Conservation (phyloP, 2,113 vertebrate genomes). For the Hydrolagus affinis region DNA sequence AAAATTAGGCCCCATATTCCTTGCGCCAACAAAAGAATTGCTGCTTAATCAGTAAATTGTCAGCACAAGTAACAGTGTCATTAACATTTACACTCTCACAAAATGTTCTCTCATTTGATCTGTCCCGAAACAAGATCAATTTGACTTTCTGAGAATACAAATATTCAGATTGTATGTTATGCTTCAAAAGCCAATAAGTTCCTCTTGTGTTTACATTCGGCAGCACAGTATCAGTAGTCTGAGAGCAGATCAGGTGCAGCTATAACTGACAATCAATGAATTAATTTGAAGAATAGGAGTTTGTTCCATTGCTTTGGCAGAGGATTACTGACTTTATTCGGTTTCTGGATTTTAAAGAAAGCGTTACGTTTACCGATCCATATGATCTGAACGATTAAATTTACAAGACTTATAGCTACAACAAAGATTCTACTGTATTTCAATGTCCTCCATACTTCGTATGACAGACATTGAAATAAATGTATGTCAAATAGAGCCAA, state of each 20-base stretch:
- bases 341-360: too few species aligned
- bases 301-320: not conserved
- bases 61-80: not conserved
- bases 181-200: not conserved
- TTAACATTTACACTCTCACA: not conserved
- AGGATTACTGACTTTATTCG: not conserved
- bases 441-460: not conserved
- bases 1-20: not conserved
- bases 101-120: not conserved
- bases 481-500: not conserved
- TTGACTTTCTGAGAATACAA: not conserved
- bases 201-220: not conserved
- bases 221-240: not conserved
- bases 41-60: conserved; percentile 14
- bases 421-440: not conserved
- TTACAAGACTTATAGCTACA: not conserved
- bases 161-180: not conserved
- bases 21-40: not conserved
- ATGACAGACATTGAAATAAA: not conserved
- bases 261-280: not conserved
- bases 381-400: not conserved
- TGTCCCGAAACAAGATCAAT: not conserved
- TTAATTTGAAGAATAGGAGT: conserved; percentile 9
- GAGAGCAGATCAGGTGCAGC: not conserved
- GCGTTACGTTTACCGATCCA: not conserved